phyloP scores from a whole-genome alignment of 35 echinoderm and acorn worm genomes.

The Acanthaster planci region DNA sequence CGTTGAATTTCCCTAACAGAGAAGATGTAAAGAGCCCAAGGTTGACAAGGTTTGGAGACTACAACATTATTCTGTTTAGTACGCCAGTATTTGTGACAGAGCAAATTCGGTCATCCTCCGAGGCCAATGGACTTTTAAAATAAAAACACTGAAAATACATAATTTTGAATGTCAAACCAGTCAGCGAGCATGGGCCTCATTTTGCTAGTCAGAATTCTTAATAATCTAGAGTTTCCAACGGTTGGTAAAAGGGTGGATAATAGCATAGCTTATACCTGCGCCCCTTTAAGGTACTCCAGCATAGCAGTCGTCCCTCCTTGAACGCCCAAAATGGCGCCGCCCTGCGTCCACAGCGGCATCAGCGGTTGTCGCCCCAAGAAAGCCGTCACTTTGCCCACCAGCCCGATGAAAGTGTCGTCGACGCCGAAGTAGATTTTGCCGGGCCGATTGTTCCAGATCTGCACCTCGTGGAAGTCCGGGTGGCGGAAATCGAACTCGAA shows the following conservation, averaged over 20 bases:
- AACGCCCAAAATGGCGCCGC: conserved; percentile 77
- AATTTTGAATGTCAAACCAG: too few species aligned
- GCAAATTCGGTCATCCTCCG: too few species aligned
- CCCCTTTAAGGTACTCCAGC: conserved; percentile 75
- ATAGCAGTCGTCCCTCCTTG: conserved; percentile 91
- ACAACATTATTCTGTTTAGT: too few species aligned
- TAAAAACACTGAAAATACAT: too few species aligned
- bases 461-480: conserved; percentile 78
- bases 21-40: neutral
- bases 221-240: too few species aligned
- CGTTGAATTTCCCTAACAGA: conserved; percentile 60
- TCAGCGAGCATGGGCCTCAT: too few species aligned
- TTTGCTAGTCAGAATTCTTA: too few species aligned
- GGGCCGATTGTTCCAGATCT: conserved; percentile 45
- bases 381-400: conserved; percentile 49
- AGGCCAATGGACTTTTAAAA: too few species aligned
- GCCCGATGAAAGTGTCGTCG: conserved; percentile 42
- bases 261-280: conserved; percentile 50
- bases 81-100: too few species aligned
- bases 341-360: conserved; percentile 78
- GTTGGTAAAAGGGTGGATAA: too few species aligned
- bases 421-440: conserved; percentile 58
- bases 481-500: conserved; percentile 80
- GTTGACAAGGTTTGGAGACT: too few species aligned
- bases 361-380: conserved; percentile 76